Conservation (phyloP, 2,113 vertebrate species). For the Tor tambroides region DNA sequence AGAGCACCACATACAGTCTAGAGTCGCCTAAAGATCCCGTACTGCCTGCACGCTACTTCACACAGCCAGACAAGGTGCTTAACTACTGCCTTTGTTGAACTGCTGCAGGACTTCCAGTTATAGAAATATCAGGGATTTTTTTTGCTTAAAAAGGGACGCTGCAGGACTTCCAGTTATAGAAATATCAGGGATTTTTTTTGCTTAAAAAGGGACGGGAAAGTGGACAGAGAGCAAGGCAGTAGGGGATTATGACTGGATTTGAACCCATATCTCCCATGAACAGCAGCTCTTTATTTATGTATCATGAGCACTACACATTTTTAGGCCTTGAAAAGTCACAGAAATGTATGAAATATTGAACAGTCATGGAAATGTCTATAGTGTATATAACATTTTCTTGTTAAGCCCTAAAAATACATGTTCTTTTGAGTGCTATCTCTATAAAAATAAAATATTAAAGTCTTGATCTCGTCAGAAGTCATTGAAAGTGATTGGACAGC, state of each 20-base stretch:
- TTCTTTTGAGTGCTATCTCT: background rate
- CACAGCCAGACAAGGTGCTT: constrained; percentile 95
- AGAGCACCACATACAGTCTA: constrained; percentile 98
- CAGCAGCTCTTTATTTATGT: background rate
- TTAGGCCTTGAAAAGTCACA: background rate
- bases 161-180: constrained; percentile 1
- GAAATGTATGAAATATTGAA: background rate
- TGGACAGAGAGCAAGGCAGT: background rate
- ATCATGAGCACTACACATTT: background rate
- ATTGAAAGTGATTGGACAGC: background rate
- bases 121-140: background rate
- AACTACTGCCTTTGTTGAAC: constrained; percentile 4
- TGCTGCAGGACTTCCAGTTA: background rate
- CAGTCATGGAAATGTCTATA: background rate
- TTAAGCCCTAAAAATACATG: background rate
- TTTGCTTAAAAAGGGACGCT: background rate
- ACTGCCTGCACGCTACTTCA: constrained; percentile 92
- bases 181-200: background rate
- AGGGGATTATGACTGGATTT: background rate
- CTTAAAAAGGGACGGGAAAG: background rate
- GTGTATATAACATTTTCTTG: background rate
- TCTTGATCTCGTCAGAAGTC: background rate
- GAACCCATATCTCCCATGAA: background rate
- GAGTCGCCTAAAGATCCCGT: constrained; percentile 99
- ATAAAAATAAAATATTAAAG: background rate